Conservation (phyloP, 1,140 invertebrate species). For the Eupristina koningsbergeri region DNA sequence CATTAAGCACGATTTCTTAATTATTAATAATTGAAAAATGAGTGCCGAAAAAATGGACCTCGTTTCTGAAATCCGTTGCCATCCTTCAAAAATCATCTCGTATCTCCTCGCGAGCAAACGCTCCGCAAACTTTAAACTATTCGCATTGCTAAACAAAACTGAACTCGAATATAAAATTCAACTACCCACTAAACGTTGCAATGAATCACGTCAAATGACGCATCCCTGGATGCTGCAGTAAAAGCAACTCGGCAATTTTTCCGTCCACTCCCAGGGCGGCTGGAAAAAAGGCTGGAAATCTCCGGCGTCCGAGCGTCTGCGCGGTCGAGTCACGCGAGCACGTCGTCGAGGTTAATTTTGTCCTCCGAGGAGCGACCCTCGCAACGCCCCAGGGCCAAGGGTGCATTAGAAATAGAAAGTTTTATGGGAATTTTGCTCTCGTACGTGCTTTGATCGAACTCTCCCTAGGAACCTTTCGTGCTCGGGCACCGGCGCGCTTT, state of each 20-base stretch:
- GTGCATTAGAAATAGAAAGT: slow-evolving; percentile 42
- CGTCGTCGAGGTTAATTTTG: slow-evolving; percentile 35
- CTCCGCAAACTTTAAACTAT: neutral
- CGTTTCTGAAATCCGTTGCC: too few species aligned
- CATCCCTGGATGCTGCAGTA: neutral
- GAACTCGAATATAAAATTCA: slow-evolving; percentile 9
- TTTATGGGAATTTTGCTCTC: slow-evolving; percentile 40
- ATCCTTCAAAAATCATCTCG: too few species aligned
- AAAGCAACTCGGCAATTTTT: slow-evolving; percentile 17
- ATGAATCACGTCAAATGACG: slow-evolving; percentile 30
- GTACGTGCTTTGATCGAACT: neutral
- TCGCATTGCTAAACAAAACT: neutral
- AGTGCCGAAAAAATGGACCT: neutral
- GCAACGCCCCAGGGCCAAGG: slow-evolving; percentile 16
- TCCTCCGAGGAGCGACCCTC: neutral
- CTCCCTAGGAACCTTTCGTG: too few species aligned
- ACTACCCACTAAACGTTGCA: slow-evolving; percentile 16
- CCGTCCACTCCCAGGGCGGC: neutral
- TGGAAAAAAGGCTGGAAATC: slow-evolving; percentile 3
- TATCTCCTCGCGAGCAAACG: too few species aligned
- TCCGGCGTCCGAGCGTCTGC: slow-evolving; percentile 14
- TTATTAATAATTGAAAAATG: neutral
- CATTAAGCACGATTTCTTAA: neutral
- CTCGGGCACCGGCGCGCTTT: neutral
- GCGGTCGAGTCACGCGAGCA: neutral